Evolutionary conservation across 2,888 invertebrate species (phyloP).

Genomic region (Chrysolina oricalcia): DNA sequence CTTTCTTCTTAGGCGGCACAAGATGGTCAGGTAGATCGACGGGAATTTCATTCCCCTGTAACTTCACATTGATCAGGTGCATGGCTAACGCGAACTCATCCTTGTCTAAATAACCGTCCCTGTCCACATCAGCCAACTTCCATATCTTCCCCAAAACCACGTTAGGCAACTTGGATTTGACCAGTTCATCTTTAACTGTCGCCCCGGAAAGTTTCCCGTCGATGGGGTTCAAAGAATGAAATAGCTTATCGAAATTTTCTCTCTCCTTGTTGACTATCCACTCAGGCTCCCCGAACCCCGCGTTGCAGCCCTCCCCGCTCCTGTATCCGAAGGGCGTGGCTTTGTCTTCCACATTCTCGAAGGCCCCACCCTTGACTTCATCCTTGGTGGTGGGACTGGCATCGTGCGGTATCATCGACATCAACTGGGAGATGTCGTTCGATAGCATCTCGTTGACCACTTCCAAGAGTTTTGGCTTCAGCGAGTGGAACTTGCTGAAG

Average conservation of each 20-base stretch:
- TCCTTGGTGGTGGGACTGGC: slow-evolving; percentile 47
- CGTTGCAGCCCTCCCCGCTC: slow-evolving; percentile 95
- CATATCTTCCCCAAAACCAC: slow-evolving; percentile 96
- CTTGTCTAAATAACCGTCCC: slow-evolving; percentile 92
- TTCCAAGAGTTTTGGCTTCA: slow-evolving; percentile 92
- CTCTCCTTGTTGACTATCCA: slow-evolving; percentile 97
- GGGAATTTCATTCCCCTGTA: slow-evolving; percentile 93
- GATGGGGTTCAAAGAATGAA: slow-evolving; percentile 85
- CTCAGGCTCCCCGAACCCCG: slow-evolving; percentile 94
- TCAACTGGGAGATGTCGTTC: slow-evolving; percentile 93
- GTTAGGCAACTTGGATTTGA: slow-evolving; percentile 97
- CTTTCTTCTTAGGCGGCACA: slow-evolving; percentile 87
- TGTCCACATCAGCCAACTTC: slow-evolving; percentile 97
- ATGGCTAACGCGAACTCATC: slow-evolving; percentile 98
- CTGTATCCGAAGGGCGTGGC: slow-evolving; percentile 94
- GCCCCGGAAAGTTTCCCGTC: slow-evolving; percentile 95
- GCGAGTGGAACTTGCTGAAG: slow-evolving; percentile 92
- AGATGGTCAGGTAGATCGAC: slow-evolving; percentile 89
- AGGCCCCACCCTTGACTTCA: slow-evolving; percentile 86
- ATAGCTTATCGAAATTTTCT: slow-evolving; percentile 86
- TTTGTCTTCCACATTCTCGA: slow-evolving; percentile 87
- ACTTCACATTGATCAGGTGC: slow-evolving; percentile 93
- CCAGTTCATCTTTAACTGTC: slow-evolving; percentile 93
- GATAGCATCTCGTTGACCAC: slow-evolving; percentile 96
- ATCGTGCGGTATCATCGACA: slow-evolving; percentile 91